Base-by-base conservation (phyloP, 2,797 vertebrate genomes). In the Takifugu rubripes region DNA sequence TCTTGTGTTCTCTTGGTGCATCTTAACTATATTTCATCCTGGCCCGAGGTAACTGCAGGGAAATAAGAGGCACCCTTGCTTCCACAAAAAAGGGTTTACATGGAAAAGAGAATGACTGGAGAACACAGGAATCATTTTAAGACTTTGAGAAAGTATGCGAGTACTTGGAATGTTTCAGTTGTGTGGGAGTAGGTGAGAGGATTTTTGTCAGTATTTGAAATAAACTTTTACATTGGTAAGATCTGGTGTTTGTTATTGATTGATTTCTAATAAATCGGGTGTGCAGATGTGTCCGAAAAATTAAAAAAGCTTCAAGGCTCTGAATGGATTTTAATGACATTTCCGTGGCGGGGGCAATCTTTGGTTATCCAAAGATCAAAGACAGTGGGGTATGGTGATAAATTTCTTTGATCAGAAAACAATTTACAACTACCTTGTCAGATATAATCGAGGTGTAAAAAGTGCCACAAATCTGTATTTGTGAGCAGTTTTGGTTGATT, bases 131-230 rank as follows among this genome's bases (percentile, higher is more conserved):
- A 74, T 80, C 60, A 81, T 86, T 87, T 85, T 77, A 84, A 80
- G 72, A 84, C 74, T 82, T 83, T 57, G 81, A 73, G 83, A 48
- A 74, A 83, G 76, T 83, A 79, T 76, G 53, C 49, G 75, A 69
- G 72, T 84, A 85, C 74, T 76, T 70, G 68, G 75, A 86, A 83
- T 90, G 79, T 90, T 86, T 85, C 74, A 77, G 66, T 75, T 75
- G 79, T 81, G 75, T 87, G 81, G 84, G 71, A 78, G 70, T 77
- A 77, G 79, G 58, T 75, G 70, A 84, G 69, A 83, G 62, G 65
- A 78, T 85, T 90, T 90, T 90, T 90, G 89, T 90, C 88, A 89
- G 88, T 91, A 90, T 91, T 90, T 92, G 79, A 90, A 92, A 92
- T 93, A 92, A 92, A 92, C 81, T 92, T 93, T 92, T 91, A 90